phyloP scores from a whole-genome alignment of 2,888 invertebrate genomes.

The Notodonta ziczac region DNA sequence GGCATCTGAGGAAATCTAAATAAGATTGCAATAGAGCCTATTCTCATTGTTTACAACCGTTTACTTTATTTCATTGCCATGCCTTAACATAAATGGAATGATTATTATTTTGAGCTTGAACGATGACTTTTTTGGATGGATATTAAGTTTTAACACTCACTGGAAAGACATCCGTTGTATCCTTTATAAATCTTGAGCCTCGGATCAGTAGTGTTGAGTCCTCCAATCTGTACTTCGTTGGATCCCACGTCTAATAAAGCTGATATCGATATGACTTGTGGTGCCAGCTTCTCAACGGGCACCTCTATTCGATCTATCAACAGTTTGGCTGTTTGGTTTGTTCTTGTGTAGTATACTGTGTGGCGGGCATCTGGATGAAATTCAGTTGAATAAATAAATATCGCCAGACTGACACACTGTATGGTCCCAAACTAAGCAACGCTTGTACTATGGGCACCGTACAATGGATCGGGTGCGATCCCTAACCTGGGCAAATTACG shows the following conservation, averaged over 20 bases:
- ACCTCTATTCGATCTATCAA: constrained; percentile 91
- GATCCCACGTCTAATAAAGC: constrained; percentile 88
- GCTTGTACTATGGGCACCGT: no score
- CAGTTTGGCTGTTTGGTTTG: constrained; percentile 88
- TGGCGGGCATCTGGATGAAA: constrained; percentile 87
- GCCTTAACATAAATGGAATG: no score
- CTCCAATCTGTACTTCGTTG: constrained; percentile 94
- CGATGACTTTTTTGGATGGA: no score
- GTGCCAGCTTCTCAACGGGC: constrained; percentile 87
- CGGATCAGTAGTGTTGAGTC: constrained; percentile 93
- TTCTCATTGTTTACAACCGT: no score
- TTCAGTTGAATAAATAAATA: not conserved
- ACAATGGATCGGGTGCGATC: no score
- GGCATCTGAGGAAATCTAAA: no score
- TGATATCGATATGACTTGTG: constrained; percentile 87
- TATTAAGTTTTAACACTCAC: constrained; percentile 81
- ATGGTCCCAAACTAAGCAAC: no score
- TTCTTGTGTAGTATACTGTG: constrained; percentile 88
- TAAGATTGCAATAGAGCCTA: no score
- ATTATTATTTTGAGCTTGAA: no score
- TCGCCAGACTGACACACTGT: no score
- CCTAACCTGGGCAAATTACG: no score
- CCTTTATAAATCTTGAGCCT: constrained; percentile 87
- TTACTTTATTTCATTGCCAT: no score
- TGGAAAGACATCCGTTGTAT: constrained; percentile 88